Conservation (phyloP, 1,140 invertebrate genomes). For the Pseudomyrmex pallidus region DNA sequence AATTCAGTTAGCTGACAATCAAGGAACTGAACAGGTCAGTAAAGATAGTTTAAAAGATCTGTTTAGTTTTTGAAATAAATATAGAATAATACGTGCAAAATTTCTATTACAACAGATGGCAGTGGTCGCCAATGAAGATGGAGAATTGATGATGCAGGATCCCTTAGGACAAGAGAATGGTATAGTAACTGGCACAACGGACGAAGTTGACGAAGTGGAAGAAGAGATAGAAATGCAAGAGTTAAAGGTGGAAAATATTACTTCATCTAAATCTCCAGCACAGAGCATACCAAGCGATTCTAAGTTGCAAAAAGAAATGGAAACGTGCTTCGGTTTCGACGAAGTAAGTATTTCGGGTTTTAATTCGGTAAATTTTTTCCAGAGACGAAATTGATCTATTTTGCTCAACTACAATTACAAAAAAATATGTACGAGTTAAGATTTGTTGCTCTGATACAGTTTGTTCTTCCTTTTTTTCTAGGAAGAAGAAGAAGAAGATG, state of each 20-base stretch:
- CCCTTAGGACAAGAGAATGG: conserved; percentile 81
- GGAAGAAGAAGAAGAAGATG: conserved; percentile 82
- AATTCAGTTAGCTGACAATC: conserved; percentile 91
- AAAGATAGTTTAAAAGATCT: background rate
- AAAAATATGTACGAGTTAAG: too few relatives aligned
- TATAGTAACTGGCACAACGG: conserved; percentile 79
- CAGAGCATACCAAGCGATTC: conserved; percentile 82
- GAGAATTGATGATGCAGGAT: conserved; percentile 84
- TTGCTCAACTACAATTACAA: too few relatives aligned
- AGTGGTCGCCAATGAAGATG: conserved; percentile 83
- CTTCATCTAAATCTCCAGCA: conserved; percentile 64
- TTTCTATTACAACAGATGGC: conserved; percentile 77
- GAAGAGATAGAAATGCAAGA: conserved; percentile 78
- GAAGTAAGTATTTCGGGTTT: conserved; percentile 84
- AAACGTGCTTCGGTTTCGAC: conserved; percentile 95
- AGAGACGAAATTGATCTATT: background rate
- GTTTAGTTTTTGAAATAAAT: background rate
- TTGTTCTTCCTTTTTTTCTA: conserved; percentile 59
- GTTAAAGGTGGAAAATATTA: conserved; percentile 78
- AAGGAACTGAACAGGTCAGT: conserved; percentile 82
- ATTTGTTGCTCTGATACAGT: background rate
- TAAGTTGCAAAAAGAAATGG: conserved; percentile 89
- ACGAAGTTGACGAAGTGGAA: conserved; percentile 80
- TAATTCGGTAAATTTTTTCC: conserved; percentile 7
- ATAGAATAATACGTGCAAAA: conserved; percentile 8